Conservation (phyloP, 2,888 invertebrate species). For the Platycnemis pennipes region DNA sequence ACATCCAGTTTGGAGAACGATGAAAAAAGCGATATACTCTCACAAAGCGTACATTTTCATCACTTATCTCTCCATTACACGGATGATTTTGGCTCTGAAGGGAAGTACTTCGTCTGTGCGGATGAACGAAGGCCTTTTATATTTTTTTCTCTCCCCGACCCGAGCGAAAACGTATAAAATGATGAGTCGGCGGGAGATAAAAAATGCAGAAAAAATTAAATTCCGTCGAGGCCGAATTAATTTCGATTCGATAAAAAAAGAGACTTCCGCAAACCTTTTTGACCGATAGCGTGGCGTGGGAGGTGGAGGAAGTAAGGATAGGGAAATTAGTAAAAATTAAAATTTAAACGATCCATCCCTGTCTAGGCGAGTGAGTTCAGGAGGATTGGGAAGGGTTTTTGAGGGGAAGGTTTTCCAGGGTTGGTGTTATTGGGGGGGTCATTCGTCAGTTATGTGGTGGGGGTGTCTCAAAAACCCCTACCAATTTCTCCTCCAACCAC, state of each 20-base stretch:
- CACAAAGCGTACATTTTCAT: background rate
- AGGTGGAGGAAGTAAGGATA: background rate
- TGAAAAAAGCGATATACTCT: background rate
- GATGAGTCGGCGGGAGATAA: background rate
- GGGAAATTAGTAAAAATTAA: background rate
- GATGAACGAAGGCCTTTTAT: background rate
- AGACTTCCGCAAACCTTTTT: background rate
- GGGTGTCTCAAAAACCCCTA: background rate
- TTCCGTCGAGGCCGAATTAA: background rate
- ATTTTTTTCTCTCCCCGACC: background rate
- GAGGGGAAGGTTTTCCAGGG: background rate
- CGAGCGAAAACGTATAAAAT: background rate
- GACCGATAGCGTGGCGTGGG: background rate
- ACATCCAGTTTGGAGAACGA: background rate
- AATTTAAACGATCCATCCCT: background rate
- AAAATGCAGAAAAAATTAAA: background rate
- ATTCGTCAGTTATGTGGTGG: background rate
- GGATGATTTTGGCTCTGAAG: background rate
- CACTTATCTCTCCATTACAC: background rate
- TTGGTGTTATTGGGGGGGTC: background rate
- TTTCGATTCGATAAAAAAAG: slow-evolving; percentile 25
- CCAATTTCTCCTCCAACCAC: background rate
- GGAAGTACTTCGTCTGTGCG: slow-evolving; percentile 11
- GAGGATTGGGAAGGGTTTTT: background rate
- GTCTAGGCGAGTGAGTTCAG: background rate